Conservation (phyloP, 2,888 invertebrate genomes). For the Endotricha flammealis region DNA sequence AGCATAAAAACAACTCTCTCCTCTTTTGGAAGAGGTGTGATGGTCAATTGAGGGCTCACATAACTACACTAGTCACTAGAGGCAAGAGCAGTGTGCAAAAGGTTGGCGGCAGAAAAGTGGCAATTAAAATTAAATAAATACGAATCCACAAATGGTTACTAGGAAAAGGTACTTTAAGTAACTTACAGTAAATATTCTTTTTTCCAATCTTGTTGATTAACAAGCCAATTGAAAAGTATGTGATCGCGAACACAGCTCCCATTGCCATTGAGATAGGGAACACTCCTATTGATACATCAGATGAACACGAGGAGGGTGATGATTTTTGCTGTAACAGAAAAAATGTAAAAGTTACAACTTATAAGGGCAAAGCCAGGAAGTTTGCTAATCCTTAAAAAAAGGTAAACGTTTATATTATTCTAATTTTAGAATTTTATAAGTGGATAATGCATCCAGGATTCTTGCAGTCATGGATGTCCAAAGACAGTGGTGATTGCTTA, state of each 20-base stretch:
- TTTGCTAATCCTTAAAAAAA: no score
- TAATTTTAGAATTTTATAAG: no score
- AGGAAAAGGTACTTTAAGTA: neutral
- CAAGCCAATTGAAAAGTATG: slow-evolving; percentile 63
- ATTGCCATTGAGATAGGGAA: slow-evolving; percentile 71
- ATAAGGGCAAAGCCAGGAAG: no score
- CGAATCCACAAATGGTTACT: neutral
- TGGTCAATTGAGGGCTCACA: no score
- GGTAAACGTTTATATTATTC: no score
- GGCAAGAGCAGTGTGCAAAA: no score
- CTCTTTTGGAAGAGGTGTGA: no score
- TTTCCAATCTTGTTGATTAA: slow-evolving; percentile 60
- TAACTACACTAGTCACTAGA: no score
- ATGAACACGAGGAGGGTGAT: slow-evolving; percentile 29
- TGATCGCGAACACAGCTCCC: slow-evolving; percentile 65
- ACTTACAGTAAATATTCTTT: slow-evolving; percentile 62
- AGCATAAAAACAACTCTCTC: no score
- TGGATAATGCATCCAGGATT: no score
- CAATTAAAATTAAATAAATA: neutral
- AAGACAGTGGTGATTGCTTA: neutral
- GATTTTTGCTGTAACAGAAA: slow-evolving; percentile 29
- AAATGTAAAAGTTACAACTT: no score
- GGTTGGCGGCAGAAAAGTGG: no score
- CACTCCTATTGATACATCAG: slow-evolving; percentile 53
- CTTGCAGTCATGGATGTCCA: neutral